Conservation (phyloP, 2,113 vertebrate genomes). For the Alethe diademata region DNA sequence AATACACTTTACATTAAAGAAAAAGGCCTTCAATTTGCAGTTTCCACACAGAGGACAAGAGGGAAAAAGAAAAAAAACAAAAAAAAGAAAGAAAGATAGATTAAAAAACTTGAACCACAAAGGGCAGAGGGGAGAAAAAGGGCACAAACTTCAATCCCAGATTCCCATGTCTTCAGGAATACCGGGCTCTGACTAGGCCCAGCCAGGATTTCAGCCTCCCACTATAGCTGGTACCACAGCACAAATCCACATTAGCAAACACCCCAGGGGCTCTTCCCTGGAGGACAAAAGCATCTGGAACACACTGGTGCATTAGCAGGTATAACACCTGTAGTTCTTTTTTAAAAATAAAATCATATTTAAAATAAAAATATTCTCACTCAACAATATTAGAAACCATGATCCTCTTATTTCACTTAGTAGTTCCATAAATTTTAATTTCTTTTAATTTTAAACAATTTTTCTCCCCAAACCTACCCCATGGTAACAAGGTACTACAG, state of each 20-base stretch:
- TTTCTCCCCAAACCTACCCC: slow-evolving; percentile 64
- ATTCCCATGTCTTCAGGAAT: slow-evolving; percentile 49
- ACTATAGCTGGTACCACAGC: not conserved
- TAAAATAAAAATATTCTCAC: slow-evolving; percentile 80
- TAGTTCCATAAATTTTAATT: slow-evolving; percentile 74
- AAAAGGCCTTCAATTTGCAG: slow-evolving; percentile 80
- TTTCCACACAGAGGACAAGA: slow-evolving; percentile 74
- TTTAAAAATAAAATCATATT: slow-evolving; percentile 63
- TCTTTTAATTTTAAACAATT: slow-evolving; percentile 59
- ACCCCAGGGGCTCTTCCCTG: not conserved
- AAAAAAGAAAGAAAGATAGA: not conserved
- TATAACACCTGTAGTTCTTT: slow-evolving; percentile 52
- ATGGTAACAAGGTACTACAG: slow-evolving; percentile 70
- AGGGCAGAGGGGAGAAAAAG: slow-evolving; percentile 66
- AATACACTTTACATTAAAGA: slow-evolving; percentile 88
- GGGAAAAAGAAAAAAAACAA: not conserved
- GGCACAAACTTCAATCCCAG: slow-evolving; percentile 62
- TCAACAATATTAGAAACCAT: slow-evolving; percentile 75
- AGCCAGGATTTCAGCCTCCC: slow-evolving; percentile 22
- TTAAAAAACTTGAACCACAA: slow-evolving; percentile 71
- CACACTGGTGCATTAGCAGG: slow-evolving; percentile 29
- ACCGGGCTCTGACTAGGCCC: slow-evolving; percentile 26
- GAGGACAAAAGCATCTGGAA: slow-evolving; percentile 16
- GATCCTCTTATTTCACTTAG: slow-evolving; percentile 68
- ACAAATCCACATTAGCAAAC: not conserved